These are phyloP conservation scores for Acanthopleura granulata DNA, from an alignment of 2,888 invertebrate species.

Conservation along the genomic window DNA sequence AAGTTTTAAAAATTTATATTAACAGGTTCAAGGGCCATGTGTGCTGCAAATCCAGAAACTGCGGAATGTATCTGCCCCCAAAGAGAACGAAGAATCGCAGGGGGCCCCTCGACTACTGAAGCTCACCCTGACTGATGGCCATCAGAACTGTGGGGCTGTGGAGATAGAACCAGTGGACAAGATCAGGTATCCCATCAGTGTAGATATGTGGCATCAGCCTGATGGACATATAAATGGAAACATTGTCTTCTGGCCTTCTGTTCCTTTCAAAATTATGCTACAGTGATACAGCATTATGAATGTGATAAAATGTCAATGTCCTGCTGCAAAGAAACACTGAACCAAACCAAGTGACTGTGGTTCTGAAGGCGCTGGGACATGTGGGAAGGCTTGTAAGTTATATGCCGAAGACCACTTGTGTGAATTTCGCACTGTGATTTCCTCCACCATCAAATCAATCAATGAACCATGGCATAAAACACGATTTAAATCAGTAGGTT, in stretches of 20 bases:
- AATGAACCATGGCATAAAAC: neutral
- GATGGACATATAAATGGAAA: too few relatives aligned
- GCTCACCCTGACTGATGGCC: slow-evolving; percentile 87
- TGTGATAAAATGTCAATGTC: too few relatives aligned
- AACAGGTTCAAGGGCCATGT: slow-evolving; percentile 72
- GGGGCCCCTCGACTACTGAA: slow-evolving; percentile 86
- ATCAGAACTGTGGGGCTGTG: slow-evolving; percentile 81
- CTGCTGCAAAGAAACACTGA: too few relatives aligned
- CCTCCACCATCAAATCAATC: neutral
- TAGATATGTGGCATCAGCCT: neutral
- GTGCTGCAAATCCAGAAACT: slow-evolving; percentile 91
- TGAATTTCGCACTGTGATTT: neutral
- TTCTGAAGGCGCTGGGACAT: too few relatives aligned
- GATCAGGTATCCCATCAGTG: slow-evolving; percentile 71
- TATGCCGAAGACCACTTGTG: too few relatives aligned
- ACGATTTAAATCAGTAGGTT: neutral
- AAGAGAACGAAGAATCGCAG: slow-evolving; percentile 83
- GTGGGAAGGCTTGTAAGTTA: too few relatives aligned
- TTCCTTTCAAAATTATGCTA: too few relatives aligned
- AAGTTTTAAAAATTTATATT: too few relatives aligned
- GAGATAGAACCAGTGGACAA: slow-evolving; percentile 81
- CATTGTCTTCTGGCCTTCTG: too few relatives aligned
- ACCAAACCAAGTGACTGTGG: too few relatives aligned
- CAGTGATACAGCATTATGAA: neutral
- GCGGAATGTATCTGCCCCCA: slow-evolving; percentile 90